Percentiles rank a stretch among this genome's conserved stretches.
These are phyloP conservation scores for Eulemur albifrons DNA, from an alignment of 2,797 vertebrate genomes.

Conservation along the genomic window DNA sequence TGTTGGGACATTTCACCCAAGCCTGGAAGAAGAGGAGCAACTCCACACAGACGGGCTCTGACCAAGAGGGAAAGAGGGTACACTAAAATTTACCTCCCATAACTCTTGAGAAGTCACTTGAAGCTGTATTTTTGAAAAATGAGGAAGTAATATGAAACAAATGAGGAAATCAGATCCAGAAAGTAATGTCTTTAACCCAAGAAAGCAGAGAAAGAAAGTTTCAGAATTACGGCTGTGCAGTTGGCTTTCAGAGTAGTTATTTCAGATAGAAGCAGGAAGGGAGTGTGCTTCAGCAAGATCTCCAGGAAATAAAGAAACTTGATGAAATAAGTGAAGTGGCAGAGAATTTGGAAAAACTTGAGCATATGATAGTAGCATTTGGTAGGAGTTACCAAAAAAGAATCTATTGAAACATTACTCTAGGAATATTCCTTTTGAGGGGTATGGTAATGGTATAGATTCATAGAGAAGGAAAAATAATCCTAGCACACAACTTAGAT, in stretches of 20 bases:
- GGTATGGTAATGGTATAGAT: background rate
- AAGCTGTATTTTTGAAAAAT: conserved; percentile 1
- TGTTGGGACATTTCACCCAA: background rate
- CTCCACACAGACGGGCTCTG: background rate
- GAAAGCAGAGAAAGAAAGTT: background rate
- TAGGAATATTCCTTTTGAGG: background rate
- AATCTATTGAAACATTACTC: background rate
- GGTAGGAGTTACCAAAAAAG: background rate
- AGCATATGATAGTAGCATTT: background rate
- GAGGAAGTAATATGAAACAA: background rate
- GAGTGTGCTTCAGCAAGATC: background rate
- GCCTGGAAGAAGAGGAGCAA: background rate
- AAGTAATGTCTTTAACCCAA: background rate
- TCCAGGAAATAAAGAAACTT: background rate
- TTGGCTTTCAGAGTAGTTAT: background rate
- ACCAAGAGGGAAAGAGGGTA: background rate
- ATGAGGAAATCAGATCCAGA: conserved; percentile 1
- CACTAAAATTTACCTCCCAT: background rate
- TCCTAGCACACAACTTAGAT: background rate
- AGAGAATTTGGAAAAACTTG: background rate
- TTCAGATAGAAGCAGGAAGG: background rate
- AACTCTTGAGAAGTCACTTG: conserved; percentile 1
- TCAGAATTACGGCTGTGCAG: background rate
- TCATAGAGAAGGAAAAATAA: background rate
- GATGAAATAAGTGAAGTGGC: background rate